Evolutionary conservation across 2,113 vertebrate species (phyloP).

Genomic region (Hystrix cristata): DNA sequence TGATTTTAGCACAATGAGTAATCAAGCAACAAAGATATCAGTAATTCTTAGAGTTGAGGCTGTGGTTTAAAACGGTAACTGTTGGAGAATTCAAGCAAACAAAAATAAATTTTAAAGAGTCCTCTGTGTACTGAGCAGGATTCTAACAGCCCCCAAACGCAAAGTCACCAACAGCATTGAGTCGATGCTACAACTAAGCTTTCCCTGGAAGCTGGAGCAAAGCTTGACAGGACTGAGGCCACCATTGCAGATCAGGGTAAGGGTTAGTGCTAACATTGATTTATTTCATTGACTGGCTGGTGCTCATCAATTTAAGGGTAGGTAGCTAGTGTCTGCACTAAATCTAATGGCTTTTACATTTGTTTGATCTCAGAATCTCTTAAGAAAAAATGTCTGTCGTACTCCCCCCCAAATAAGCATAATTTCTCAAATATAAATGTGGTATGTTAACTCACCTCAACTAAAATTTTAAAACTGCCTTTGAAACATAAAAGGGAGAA

Average conservation of each 20-base stretch:
- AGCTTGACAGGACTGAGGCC: not conserved
- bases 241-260: not conserved
- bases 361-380: not conserved
- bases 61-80: constrained; percentile 34
- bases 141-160: no score
- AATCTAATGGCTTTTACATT: not conserved
- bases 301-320: not conserved
- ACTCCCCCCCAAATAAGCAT: not conserved
- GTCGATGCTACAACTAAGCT: not conserved
- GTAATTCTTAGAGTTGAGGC: not conserved
- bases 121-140: not conserved
- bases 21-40: constrained; percentile 19
- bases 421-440: not conserved
- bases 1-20: constrained; percentile 15
- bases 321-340: not conserved
- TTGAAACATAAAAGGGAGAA: constrained; percentile 25
- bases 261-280: not conserved
- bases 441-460: not conserved
- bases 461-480: constrained; percentile 22
- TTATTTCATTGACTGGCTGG: not conserved
- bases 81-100: not conserved
- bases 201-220: not conserved
- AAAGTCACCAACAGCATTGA: not conserved
- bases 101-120: not conserved
- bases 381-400: not conserved